Conservation (phyloP, 2,113 vertebrate species). For the Pedetes capensis region DNA sequence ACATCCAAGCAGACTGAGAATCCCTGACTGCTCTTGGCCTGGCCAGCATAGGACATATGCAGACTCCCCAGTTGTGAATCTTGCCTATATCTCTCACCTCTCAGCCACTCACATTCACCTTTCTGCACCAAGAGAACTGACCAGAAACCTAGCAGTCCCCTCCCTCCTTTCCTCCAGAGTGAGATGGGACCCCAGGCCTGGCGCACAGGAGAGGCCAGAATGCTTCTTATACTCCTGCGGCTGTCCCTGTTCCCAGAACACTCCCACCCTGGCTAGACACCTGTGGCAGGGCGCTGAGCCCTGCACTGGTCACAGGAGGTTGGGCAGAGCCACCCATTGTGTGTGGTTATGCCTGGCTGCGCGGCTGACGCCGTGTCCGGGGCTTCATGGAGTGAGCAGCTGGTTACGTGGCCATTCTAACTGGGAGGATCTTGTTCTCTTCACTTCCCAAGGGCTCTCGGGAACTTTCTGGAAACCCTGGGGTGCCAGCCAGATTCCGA, state of each 20-base stretch:
- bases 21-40: background rate
- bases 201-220: background rate
- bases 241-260: background rate
- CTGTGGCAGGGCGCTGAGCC: background rate
- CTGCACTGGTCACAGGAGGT: background rate
- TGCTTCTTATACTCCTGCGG: background rate
- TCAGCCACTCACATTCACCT: background rate
- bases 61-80: background rate
- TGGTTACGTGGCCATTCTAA: conserved; percentile 64
- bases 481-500: conserved; percentile 37
- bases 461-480: conserved; percentile 59
- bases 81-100: background rate
- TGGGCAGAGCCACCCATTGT: background rate
- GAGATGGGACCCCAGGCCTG: background rate
- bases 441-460: conserved; percentile 5
- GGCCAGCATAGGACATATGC: background rate
- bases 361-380: background rate
- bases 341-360: background rate
- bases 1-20: conserved; percentile 18
- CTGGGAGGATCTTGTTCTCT: conserved; percentile 60
- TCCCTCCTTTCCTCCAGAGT: background rate
- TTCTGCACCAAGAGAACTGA: background rate
- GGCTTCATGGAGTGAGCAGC: background rate
- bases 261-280: background rate
- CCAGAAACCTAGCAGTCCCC: background rate